These are phyloP conservation scores for Ptychodera flava DNA, from an alignment of 35 echinoderm and acorn worm genomes.

Conservation along the genomic window DNA sequence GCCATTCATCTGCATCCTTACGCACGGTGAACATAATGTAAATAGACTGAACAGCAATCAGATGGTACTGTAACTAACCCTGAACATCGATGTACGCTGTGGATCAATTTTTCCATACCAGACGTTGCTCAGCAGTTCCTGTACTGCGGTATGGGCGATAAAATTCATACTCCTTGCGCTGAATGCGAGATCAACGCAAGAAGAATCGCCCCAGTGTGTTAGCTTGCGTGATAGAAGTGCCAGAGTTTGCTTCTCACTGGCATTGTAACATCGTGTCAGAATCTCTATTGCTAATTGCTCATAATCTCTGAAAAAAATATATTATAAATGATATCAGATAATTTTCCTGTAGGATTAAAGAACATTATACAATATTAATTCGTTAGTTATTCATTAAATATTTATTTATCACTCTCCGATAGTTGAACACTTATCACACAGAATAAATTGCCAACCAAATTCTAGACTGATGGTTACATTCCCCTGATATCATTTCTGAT, in stretches of 20 bases:
- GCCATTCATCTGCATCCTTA: too few species aligned
- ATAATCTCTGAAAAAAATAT: constrained; percentile 40
- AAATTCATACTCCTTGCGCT: constrained; percentile 49
- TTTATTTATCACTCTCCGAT: too few species aligned
- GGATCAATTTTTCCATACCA: constrained; percentile 66
- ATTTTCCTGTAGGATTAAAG: too few species aligned
- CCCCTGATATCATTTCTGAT: too few species aligned
- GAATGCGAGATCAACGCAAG: constrained; percentile 50
- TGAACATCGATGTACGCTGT: constrained; percentile 22
- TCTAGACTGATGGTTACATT: too few species aligned
- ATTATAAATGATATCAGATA: too few species aligned
- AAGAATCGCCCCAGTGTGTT: constrained; percentile 49
- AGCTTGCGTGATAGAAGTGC: constrained; percentile 49
- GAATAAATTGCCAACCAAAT: too few species aligned
- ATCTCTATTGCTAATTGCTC: constrained; percentile 55
- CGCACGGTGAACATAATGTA: too few species aligned
- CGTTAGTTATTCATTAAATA: too few species aligned
- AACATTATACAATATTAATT: too few species aligned
- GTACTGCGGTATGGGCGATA: constrained; percentile 61
- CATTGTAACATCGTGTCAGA: constrained; percentile 61
- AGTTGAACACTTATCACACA: too few species aligned
- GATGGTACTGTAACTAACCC: constrained; percentile 6
- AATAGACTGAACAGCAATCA: too few species aligned
- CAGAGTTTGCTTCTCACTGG: constrained; percentile 42
- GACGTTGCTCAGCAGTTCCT: constrained; percentile 59